Conservation (phyloP, 1,140 invertebrate species). For the Orussus abietinus region DNA sequence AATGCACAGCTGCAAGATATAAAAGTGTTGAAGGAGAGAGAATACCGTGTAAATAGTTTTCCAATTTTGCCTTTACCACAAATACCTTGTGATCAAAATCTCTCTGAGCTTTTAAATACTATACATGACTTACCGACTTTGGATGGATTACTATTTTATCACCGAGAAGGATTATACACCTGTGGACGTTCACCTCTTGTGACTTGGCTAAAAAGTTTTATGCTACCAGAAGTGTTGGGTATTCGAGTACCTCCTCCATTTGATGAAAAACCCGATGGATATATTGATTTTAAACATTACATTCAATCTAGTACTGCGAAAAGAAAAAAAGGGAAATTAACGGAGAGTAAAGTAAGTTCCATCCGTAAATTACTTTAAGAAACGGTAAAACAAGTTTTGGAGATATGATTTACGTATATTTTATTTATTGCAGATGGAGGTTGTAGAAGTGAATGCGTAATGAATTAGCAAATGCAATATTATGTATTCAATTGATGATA, state of each 20-base stretch:
- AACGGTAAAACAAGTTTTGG: not conserved
- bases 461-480: too few relatives aligned
- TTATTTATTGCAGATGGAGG: slow-evolving; percentile 18
- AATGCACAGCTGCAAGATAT: slow-evolving; percentile 63
- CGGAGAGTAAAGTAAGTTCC: slow-evolving; percentile 4
- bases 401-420: not conserved
- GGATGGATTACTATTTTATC: slow-evolving; percentile 81
- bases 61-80: slow-evolving; percentile 53
- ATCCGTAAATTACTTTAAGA: not conserved
- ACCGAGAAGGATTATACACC: slow-evolving; percentile 72
- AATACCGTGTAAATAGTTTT: slow-evolving; percentile 51
- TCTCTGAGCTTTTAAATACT: slow-evolving; percentile 37
- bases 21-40: slow-evolving; percentile 41
- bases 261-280: slow-evolving; percentile 43
- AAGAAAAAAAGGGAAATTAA: slow-evolving; percentile 7
- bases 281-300: slow-evolving; percentile 42
- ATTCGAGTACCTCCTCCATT: slow-evolving; percentile 48
- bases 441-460: not conserved
- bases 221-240: slow-evolving; percentile 76
- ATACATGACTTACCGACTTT: slow-evolving; percentile 45
- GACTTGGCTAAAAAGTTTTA: slow-evolving; percentile 83
- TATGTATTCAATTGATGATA: too few relatives aligned
- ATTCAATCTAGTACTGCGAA: slow-evolving; percentile 11
- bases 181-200: slow-evolving; percentile 78
- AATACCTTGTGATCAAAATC: slow-evolving; percentile 43